Conservation (phyloP, 2,113 vertebrate genomes). For the Oryctolagus cuniculus region mOryCun1.1 NC_091436.1:60709001-60709500, state of each 20-base stretch:
- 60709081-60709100: constrained; percentile 6
- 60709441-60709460: no score
- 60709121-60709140: neutral
- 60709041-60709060: no score
- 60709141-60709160: neutral
- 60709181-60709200: no score
- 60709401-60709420: neutral
- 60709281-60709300: neutral
- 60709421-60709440: no score
- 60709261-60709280: neutral
- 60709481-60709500: neutral
- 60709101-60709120: neutral
- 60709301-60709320: neutral
- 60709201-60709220: no score
- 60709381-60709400: neutral
- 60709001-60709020: no score
- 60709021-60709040: no score
- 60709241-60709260: neutral
- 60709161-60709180: no score
- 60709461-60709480: neutral
- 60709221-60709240: neutral
- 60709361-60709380: neutral
- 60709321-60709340: neutral
- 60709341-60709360: neutral
- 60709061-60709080: neutral